Percentiles rank a stretch among this genome's conserved stretches.
phyloP scores from a whole-genome alignment of 2,888 invertebrate species.

The Amiota minor region DNA sequence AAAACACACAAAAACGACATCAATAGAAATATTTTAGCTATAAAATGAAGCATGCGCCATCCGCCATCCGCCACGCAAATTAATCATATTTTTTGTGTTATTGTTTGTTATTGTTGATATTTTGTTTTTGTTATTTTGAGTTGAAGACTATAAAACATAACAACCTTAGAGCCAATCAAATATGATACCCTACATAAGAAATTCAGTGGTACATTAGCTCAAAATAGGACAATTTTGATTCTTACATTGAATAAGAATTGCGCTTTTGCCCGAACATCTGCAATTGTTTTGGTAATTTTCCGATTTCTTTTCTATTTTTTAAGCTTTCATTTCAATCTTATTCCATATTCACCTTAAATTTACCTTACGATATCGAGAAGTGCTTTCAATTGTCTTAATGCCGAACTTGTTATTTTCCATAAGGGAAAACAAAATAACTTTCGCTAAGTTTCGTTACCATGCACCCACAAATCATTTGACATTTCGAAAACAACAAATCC shows the following conservation, averaged over 20 bases:
- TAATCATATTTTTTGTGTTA: conserved; percentile 51
- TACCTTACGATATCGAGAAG: not conserved
- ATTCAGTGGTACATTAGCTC: not conserved
- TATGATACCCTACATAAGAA: not conserved
- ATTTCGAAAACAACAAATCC: conserved; percentile 30
- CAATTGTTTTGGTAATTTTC: too few species aligned
- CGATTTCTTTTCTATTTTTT: too few species aligned
- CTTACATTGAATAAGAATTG: too few species aligned
- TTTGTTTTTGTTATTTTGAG: not conserved
- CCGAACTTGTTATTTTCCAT: not conserved
- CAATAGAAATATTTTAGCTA: conserved; percentile 49
- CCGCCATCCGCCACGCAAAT: conserved; percentile 57
- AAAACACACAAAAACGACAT: conserved; percentile 12
- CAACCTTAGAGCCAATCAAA: conserved; percentile 13
- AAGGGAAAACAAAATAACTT: conserved; percentile 6
- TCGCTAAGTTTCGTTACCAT: conserved; percentile 11
- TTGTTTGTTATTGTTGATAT: not conserved
- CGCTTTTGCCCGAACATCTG: too few species aligned
- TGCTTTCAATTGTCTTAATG: too few species aligned
- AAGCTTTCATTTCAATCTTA: too few species aligned
- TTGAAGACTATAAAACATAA: conserved; percentile 22
- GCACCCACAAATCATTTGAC: conserved; percentile 59
- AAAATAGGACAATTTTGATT: too few species aligned
- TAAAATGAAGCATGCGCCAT: conserved; percentile 53
- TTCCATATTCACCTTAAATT: not conserved